Evolutionary conservation across 2,888 invertebrate genomes (phyloP).

Genomic region (Urechis unicinctus): DNA sequence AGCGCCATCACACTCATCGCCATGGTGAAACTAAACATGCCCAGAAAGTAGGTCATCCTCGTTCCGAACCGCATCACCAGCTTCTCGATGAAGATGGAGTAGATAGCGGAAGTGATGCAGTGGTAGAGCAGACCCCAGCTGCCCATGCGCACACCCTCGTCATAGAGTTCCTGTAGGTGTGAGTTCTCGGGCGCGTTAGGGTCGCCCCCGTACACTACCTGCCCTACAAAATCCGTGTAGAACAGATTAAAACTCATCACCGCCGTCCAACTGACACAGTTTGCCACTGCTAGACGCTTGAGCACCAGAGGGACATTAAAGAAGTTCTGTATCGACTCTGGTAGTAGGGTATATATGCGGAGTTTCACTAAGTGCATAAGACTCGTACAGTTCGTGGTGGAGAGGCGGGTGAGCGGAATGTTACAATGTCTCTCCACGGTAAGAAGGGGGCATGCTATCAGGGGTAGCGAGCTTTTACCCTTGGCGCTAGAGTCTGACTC

Average conservation of each 20-base stretch:
- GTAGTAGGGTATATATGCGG: conserved; percentile 13
- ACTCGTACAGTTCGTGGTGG: conserved; percentile 3
- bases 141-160: conserved; percentile 88
- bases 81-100: conserved; percentile 80
- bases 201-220: conserved; percentile 80
- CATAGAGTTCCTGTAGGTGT: conserved; percentile 58
- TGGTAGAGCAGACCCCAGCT: conserved; percentile 96
- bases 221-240: conserved; percentile 93
- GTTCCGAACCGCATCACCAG: conserved; percentile 64
- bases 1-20: conserved; percentile 76
- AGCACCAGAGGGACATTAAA: conserved; percentile 75
- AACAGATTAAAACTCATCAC: conserved; percentile 93
- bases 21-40: conserved; percentile 60
- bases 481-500: neutral
- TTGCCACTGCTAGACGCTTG: conserved; percentile 80
- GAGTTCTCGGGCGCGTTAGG: conserved; percentile 57
- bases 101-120: conserved; percentile 61
- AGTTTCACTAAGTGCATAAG: conserved; percentile 3
- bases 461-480: neutral
- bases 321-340: conserved; percentile 24
- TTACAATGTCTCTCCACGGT: conserved; percentile 1
- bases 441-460: too few species aligned
- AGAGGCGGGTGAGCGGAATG: conserved; percentile 6
- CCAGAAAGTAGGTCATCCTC: conserved; percentile 36
- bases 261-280: conserved; percentile 96